phyloP scores from a whole-genome alignment of 1,140 invertebrate genomes.

The Drosophila obscura region DNA sequence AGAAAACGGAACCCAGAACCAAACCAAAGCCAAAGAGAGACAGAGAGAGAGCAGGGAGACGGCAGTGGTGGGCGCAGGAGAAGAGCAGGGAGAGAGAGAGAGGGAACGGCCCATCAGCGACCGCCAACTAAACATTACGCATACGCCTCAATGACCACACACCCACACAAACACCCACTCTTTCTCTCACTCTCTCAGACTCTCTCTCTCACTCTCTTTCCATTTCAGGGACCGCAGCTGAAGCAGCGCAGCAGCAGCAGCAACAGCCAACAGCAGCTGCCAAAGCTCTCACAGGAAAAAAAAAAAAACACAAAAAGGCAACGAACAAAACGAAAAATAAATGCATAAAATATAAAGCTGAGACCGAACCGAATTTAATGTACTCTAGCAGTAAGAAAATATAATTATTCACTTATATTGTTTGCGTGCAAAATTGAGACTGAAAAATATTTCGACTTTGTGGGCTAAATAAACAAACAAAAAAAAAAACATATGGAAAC shows the following conservation, averaged over 20 bases:
- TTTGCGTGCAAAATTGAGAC: no score
- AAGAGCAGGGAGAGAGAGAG: not conserved
- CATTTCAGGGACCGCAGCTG: constrained; percentile 24
- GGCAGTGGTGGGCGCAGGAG: not conserved
- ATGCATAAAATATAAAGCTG: not conserved
- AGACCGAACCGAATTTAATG: no score
- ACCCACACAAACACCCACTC: constrained; percentile 7
- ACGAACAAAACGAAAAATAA: constrained; percentile 29
- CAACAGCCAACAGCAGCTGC: constrained; percentile 41
- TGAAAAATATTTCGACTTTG: no score
- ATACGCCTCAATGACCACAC: constrained; percentile 31
- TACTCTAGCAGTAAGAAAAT: no score
- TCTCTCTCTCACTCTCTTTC: constrained; percentile 7
- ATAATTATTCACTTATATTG: no score
- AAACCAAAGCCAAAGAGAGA: constrained; percentile 11
- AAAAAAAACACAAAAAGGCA: constrained; percentile 28
- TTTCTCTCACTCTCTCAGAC: no score
- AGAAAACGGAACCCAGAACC: constrained; percentile 53
- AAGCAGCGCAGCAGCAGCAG: no score
- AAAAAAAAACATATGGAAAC: no score
- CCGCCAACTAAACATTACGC: constrained; percentile 48
- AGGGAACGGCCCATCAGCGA: constrained; percentile 13
- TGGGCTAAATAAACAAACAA: no score
- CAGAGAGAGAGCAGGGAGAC: not conserved
- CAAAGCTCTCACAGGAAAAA: constrained; percentile 43